Evolutionary conservation across 2,797 vertebrate genomes (phyloP).

Genomic region (Loriculus beryllinus): DNA sequence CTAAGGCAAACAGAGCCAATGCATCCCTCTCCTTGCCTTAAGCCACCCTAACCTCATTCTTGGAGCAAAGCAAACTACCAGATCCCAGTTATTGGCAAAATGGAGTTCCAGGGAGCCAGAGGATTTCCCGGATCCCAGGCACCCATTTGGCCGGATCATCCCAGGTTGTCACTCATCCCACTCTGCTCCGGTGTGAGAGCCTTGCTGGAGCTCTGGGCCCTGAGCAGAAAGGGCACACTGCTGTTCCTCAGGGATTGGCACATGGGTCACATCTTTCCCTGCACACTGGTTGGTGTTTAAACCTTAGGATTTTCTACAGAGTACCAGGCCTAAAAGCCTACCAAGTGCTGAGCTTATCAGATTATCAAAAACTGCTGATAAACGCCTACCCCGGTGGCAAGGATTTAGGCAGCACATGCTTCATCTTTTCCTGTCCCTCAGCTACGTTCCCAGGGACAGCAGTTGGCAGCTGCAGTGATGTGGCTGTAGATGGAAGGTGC

Average conservation of each 20-base stretch:
- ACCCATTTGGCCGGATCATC: not conserved
- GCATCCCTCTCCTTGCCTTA: not conserved
- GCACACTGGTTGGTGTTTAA: not conserved
- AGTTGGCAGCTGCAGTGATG: not conserved
- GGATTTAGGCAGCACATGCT: not conserved
- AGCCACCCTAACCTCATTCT: not conserved
- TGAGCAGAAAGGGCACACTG: not conserved
- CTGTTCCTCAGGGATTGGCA: fast-evolving
- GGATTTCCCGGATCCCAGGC: not conserved
- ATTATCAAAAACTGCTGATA: not conserved
- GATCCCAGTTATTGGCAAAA: not conserved
- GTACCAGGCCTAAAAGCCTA: not conserved
- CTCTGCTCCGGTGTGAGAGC: not conserved
- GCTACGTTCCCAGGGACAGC: not conserved
- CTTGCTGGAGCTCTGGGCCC: not conserved
- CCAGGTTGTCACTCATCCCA: not conserved
- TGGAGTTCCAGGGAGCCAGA: not conserved
- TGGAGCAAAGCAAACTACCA: not conserved
- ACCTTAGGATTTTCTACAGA: not conserved
- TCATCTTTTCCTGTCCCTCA: not conserved
- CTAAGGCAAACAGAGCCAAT: not conserved
- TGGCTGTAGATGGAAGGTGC: not conserved
- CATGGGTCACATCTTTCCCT: not conserved
- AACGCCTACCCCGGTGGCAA: not conserved
- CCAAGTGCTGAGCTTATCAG: not conserved